A percentile compares a stretch with the other conserved stretches of the same genome.
Evolutionary conservation across 2,113 vertebrate genomes (phyloP).

Genomic region (Piaya cayana): DNA sequence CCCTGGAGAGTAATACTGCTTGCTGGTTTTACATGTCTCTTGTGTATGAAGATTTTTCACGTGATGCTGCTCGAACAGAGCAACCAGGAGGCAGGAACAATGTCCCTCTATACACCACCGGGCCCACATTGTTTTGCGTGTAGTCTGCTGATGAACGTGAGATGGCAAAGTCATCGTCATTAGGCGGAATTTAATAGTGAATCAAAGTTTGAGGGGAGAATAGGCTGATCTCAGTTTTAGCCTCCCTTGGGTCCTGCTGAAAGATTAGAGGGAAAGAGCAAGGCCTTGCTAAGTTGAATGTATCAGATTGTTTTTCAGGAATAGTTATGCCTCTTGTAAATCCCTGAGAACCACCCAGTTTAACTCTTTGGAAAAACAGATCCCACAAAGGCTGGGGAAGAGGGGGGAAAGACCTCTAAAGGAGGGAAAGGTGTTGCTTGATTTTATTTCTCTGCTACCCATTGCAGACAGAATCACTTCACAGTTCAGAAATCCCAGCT

Average conservation of each 20-base stretch:
- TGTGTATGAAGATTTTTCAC: constrained; percentile 70
- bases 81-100: constrained; percentile 82
- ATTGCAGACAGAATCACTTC: not conserved
- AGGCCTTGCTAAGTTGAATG: constrained; percentile 93
- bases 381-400: not conserved
- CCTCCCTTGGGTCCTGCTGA: constrained; percentile 97
- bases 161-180: constrained; percentile 90
- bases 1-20: constrained; percentile 68
- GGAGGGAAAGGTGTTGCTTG: not conserved
- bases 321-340: constrained; percentile 77
- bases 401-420: not conserved
- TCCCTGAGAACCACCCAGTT: constrained; percentile 75
- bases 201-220: constrained; percentile 98
- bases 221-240: constrained; percentile 94
- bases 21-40: constrained; percentile 72
- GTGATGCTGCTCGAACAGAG: constrained; percentile 65
- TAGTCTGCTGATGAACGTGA: constrained; percentile 85
- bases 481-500: not conserved
- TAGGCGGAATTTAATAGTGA: constrained; percentile 99
- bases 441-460: not conserved
- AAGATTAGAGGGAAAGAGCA: constrained; percentile 96
- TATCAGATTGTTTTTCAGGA: constrained; percentile 96
- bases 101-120: constrained; percentile 84
- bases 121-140: constrained; percentile 79
- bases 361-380: constrained; percentile 76